These are phyloP conservation scores for Hypotaenidia okinawae DNA, from an alignment of 2,797 vertebrate species.

Conservation along the genomic window DNA sequence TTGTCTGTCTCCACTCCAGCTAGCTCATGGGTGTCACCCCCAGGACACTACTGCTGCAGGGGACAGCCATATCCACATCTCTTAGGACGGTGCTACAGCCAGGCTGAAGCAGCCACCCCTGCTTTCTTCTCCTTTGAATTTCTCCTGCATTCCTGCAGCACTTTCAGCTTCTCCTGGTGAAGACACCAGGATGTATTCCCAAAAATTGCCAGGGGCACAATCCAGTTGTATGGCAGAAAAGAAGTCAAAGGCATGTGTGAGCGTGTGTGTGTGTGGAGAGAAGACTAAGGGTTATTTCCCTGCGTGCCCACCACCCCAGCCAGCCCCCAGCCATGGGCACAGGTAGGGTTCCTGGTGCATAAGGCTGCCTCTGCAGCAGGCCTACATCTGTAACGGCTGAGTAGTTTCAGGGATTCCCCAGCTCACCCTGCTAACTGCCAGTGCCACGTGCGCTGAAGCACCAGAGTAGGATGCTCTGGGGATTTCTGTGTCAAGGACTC, in stretches of 20 bases:
- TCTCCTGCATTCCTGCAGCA: not conserved
- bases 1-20: not conserved
- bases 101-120: not conserved
- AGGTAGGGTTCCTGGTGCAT: rapidly evolving
- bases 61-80: not conserved
- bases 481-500: conserved; percentile 9
- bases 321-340: not conserved
- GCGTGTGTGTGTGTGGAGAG: too few relatives aligned
- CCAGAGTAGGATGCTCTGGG: not conserved
- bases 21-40: not conserved
- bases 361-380: not conserved
- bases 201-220: not conserved
- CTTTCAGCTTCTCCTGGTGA: not conserved
- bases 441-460: not conserved
- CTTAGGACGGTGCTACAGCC: not conserved
- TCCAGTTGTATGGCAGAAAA: not conserved
- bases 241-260: not conserved
- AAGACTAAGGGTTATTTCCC: not conserved
- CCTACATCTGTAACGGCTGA: not conserved
- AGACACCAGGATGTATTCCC: not conserved
- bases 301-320: not conserved
- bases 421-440: not conserved
- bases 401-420: conserved; percentile 16
- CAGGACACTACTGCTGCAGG: not conserved
- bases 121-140: not conserved